A percentile compares a stretch with the other conserved stretches of the same genome.
Conservation (phyloP, 2,113 vertebrate species). For the Bubo blakistoni region DNA sequence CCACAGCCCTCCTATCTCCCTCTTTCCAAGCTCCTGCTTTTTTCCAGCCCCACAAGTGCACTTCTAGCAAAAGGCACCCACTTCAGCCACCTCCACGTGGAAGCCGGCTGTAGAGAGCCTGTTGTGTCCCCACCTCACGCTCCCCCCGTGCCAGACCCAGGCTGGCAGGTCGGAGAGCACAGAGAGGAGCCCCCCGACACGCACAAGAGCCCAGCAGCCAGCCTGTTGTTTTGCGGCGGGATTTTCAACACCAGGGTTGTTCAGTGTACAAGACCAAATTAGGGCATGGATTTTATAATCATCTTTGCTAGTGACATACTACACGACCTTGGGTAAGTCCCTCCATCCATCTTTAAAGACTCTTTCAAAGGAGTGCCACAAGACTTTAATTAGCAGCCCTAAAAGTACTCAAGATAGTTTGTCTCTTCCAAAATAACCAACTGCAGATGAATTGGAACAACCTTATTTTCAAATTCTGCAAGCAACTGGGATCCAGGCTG, state of each 20-base stretch:
- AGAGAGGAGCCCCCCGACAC: not conserved
- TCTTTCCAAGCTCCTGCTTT: not conserved
- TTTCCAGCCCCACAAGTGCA: not conserved
- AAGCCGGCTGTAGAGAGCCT: fast-evolving
- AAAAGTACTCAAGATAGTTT: not conserved
- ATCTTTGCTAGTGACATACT: not conserved
- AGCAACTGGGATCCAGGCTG: conserved; percentile 5
- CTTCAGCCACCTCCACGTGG: not conserved
- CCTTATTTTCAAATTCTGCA: conserved; percentile 6
- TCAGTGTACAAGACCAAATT: not conserved
- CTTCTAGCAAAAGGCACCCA: not conserved
- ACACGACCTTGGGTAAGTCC: not conserved
- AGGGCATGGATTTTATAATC: not conserved
- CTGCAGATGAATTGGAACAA: conserved; percentile 18
- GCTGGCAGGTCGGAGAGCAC: not conserved
- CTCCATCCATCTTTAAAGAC: not conserved
- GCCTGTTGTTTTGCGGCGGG: not conserved
- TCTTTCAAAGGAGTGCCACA: not conserved
- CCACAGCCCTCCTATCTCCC: not conserved
- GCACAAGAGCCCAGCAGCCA: not conserved
- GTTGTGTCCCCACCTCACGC: fast-evolving
- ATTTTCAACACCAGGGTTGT: not conserved
- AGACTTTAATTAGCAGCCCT: conserved; percentile 29
- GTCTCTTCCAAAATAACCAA: conserved; percentile 32
- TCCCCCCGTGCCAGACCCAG: not conserved